Conservation (phyloP, 2,797 vertebrate species). For the Antennarius maculatus region DNA sequence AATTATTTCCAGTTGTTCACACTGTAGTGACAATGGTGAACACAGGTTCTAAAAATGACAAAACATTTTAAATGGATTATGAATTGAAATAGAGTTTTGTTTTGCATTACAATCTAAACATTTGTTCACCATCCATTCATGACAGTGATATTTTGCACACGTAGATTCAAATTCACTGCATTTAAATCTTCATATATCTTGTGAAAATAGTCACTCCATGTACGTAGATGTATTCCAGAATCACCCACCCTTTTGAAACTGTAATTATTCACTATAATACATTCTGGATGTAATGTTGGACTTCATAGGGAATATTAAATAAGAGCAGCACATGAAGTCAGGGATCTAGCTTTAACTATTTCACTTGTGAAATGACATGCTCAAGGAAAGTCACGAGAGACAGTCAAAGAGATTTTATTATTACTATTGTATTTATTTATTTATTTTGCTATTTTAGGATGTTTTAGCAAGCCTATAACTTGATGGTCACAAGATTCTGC, state of each 20-base stretch:
- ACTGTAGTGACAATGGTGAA: no score
- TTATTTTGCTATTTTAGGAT: neutral
- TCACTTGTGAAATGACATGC: slow-evolving; percentile 5
- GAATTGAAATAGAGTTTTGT: no score
- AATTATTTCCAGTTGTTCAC: no score
- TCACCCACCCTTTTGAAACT: neutral
- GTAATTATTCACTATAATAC: slow-evolving; percentile 2
- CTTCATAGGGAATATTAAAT: neutral
- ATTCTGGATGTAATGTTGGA: neutral
- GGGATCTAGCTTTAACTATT: slow-evolving; percentile 1
- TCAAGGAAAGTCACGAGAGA: neutral
- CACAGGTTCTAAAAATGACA: neutral
- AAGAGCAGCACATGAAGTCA: neutral
- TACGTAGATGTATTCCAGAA: no score
- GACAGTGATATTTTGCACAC: no score
- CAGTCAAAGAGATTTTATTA: neutral
- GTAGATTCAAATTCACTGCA: no score
- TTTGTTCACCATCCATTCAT: no score
- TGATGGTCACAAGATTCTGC: neutral
- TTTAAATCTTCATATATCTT: no score
- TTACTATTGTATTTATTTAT: no score
- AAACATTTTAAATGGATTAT: neutral
- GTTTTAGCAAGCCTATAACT: neutral
- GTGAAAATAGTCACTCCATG: no score
- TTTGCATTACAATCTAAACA: no score